Evolutionary conservation across 2,113 vertebrate genomes (phyloP), one percentile per base, ranked within the genome.

Genomic region (Ammodytes marinus): DNA sequence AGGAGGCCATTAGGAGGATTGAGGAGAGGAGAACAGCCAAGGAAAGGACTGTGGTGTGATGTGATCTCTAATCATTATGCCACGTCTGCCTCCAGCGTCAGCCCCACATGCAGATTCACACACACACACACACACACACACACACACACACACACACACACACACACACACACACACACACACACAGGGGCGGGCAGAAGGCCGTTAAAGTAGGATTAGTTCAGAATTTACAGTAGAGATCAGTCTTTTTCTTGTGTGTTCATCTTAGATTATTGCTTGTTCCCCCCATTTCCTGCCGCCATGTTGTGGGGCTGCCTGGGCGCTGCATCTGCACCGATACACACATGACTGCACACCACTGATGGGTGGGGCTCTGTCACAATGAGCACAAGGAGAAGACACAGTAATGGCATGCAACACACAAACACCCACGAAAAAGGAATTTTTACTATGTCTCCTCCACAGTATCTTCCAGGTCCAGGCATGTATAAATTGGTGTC

Each of bases 1-100:
- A 90, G 83, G 78, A 77, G 42, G 80, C 86, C 86, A 92, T 93
- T 93, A 90, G 77, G 74, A 87, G 81, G 77, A 92, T 76, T 82
- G 89, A 79, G 77, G 82, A 80, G 77, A 74, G 77, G 65, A 74
- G 69, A 27, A 55, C 43, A 66, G 72, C 61, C 59, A 69, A 40
- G 69, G 64, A 39, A 60, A 70, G 76, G 70, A 57, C 84, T 59
- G 88, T 79, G 84, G 90, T 89, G 90, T 89, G 73, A 90, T 86
- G 81, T 92, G 50, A 76, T 78, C 74, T 87, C 81, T 90, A 73
- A 91, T 92, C 83, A 86, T 85, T 80, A 87, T 77, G 80, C 79
- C 64, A 45, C 50, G 14, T 77, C 63, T 85, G 77, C 69, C 77
- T 77, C 71, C 54, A 83, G 80, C 75, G 68, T 77, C 78, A 67